Evolutionary conservation across 1,140 invertebrate species (phyloP).

Genomic region (Harlomillsia oculata): DNA sequence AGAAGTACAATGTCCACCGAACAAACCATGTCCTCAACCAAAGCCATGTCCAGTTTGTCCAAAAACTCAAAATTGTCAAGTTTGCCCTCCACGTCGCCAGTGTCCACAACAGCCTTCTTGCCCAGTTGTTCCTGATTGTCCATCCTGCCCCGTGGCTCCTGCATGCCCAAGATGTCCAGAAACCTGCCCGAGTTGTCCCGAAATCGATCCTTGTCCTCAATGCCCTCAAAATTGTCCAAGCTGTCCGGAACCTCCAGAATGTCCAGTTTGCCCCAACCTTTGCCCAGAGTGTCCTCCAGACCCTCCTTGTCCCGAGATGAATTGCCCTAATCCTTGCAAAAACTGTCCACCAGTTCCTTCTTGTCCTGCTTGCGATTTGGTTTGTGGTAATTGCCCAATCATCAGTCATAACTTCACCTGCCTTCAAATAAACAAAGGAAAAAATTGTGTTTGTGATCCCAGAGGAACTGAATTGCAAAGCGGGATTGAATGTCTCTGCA

Average conservation of each 20-base stretch:
- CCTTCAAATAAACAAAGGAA: too few species aligned
- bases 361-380: too few species aligned
- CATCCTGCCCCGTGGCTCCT: neutral
- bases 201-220: conserved; percentile 5
- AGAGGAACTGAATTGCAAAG: conserved; percentile 12
- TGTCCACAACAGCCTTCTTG: neutral
- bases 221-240: neutral
- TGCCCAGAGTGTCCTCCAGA: neutral
- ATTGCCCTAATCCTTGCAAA: too few species aligned
- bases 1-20: neutral
- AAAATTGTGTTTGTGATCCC: conserved; percentile 19
- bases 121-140: neutral
- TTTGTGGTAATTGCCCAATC: too few species aligned
- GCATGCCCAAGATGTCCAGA: neutral
- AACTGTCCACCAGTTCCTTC: too few species aligned
- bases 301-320: too few species aligned
- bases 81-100: neutral
- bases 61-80: neutral
- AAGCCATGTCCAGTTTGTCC: conserved; percentile 1
- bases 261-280: neutral
- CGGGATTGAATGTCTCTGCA: conserved; percentile 6
- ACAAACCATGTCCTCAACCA: neutral
- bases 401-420: too few species aligned
- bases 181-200: neutral
- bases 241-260: neutral